Evolutionary conservation across 2,113 vertebrate species (phyloP).

Genomic region (Pleuronectes platessa): DNA sequence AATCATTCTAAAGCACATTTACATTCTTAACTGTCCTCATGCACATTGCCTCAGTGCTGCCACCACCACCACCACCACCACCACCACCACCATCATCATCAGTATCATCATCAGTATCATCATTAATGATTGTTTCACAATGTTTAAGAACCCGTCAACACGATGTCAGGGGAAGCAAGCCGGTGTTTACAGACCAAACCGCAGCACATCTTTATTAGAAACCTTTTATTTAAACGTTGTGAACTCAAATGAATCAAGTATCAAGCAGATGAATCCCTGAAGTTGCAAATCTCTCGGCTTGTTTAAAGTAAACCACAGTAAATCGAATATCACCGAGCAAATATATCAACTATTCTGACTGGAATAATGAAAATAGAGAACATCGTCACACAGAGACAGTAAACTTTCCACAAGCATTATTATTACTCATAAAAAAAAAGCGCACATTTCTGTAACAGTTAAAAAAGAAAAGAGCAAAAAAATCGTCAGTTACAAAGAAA

Average conservation of each 20-base stretch:
- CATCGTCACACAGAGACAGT: not conserved
- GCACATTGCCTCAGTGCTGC: conserved; percentile 5
- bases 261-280: not conserved
- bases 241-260: not conserved
- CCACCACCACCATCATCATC: conserved; percentile 3
- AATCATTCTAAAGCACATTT: not conserved
- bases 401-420: not conserved
- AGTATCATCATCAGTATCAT: conserved; percentile 8
- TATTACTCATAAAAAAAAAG: not conserved
- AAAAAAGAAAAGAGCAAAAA: not conserved
- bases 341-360: not conserved
- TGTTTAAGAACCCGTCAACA: not conserved
- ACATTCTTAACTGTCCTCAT: conserved; percentile 4
- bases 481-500: not conserved
- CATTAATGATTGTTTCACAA: not conserved
- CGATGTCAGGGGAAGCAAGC: not conserved
- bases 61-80: conserved; percentile 28
- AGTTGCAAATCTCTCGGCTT: not conserved
- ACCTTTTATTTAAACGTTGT: not conserved
- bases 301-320: not conserved
- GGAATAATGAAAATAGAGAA: not conserved
- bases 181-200: not conserved
- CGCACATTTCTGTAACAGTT: not conserved
- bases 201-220: not conserved
- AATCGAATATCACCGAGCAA: not conserved